Evolutionary conservation across 2,888 invertebrate species (phyloP).

Genomic region (Melinaea marsaeus): DNA sequence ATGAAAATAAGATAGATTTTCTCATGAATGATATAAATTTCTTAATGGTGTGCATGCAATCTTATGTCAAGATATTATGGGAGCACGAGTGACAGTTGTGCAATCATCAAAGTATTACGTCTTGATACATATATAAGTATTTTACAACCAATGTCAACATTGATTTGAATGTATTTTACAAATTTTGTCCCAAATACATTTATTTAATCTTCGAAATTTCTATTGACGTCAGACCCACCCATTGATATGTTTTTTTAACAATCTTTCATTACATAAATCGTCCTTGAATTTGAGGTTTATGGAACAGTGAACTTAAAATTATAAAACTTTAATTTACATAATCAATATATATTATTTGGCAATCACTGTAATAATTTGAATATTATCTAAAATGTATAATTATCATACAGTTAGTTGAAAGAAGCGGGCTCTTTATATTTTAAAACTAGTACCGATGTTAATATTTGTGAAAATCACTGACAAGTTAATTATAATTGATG

Average conservation of each 20-base stretch:
- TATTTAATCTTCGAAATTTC: too few species aligned
- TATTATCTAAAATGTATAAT: conserved; percentile 11
- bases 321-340: neutral
- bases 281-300: conserved; percentile 4
- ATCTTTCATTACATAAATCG: neutral
- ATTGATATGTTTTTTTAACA: neutral
- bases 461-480: conserved; percentile 31
- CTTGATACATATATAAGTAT: conserved; percentile 10
- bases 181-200: too few species aligned
- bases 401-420: conserved; percentile 5
- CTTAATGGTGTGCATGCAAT: conserved; percentile 34
- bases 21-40: conserved; percentile 25
- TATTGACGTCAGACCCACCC: conserved; percentile 16
- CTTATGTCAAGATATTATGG: conserved; percentile 37
- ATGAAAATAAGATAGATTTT: conserved; percentile 16
- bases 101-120: conserved; percentile 33
- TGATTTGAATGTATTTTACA: too few species aligned
- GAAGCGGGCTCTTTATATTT: conserved; percentile 10
- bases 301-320: neutral
- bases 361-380: neutral
- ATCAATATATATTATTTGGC: too few species aligned
- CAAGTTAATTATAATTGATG: conserved; percentile 18
- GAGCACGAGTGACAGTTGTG: conserved; percentile 36
- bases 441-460: conserved; percentile 18
- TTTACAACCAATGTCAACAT: too few species aligned